Evolutionary conservation across 1,140 invertebrate genomes (phyloP), one percentile per base, ranked within the genome.

Genomic region (Drosophila paulistorum): DNA sequence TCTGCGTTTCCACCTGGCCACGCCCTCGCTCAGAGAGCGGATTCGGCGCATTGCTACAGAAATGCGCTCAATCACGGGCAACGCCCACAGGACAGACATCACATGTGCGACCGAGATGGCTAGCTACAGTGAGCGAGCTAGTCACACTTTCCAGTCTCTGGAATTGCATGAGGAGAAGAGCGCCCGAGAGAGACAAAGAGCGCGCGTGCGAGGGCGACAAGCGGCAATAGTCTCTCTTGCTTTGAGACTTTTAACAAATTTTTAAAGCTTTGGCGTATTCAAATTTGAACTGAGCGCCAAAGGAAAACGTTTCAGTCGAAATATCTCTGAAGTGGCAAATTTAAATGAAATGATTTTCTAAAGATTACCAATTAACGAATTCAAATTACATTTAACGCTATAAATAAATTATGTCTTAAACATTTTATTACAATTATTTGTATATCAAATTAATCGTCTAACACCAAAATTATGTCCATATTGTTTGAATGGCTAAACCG

Each of bases 21-120:
- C 83, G 83, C 83, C 83, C 83, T 74, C 83, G 79, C 83, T 86
- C 82, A 61, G 82, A 86, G 81, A 63, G 78, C 58, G 68, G 70
- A 77, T 86, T 55, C 54, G 86, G 82, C 82, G 82, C 79, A 79
- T 63, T 82, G 72, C 66, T 51, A 83, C 70, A 17, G 51, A 55
- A 59, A 42, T 68, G 63, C 59, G 63, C 71, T 71, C 51, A 77
- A 54, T 37, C 33, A 10, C 48, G 55, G 71, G 62, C 65, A 65
- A 78, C 85, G 84, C 84, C 84, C 85, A 72, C 70, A 59, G 60
- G 55, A 65, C 64, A 55, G 64, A 73, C 80, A 48, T 37, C 65
- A 13, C 26, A 51, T 48, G 78, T 37, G 62, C 39, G 65, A 84
- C 62, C 59, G 76, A 78, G 82, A 85, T 2, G 45, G 66, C 55